These are phyloP conservation scores for Simalia tracyae DNA, from an alignment of 2,797 vertebrate genomes.

Conservation along the genomic window DNA sequence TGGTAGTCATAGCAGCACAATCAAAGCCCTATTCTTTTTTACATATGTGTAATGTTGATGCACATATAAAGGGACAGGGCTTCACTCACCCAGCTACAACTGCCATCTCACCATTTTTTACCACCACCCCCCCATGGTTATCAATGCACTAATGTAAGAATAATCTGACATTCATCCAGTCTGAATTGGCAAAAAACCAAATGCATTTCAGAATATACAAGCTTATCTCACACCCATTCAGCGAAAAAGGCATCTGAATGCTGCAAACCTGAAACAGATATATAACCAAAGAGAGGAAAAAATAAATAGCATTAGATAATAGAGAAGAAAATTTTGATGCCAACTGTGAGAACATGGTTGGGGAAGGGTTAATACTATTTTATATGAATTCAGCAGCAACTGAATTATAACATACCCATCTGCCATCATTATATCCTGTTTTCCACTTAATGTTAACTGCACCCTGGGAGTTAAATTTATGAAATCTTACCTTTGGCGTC, in stretches of 20 bases:
- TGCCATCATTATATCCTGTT: not conserved
- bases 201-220: not conserved
- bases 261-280: not conserved
- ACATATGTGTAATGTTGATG: too few species aligned
- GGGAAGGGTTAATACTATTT: not conserved
- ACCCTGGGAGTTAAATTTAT: not conserved
- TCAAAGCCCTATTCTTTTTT: too few species aligned
- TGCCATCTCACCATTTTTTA: not conserved
- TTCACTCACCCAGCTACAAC: not conserved
- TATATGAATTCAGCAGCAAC: not conserved
- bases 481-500: conserved; percentile 79
- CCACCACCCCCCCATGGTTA: not conserved
- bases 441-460: not conserved
- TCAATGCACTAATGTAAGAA: not conserved
- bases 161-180: not conserved
- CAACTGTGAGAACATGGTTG: not conserved
- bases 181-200: not conserved
- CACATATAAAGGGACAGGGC: not conserved
- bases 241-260: not conserved
- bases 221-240: not conserved
- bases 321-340: not conserved
- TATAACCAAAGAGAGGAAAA: not conserved
- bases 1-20: not conserved
- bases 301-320: conserved; percentile 10
- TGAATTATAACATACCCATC: not conserved